A percentile compares a stretch with the other conserved stretches of the same genome.
phyloP scores from a whole-genome alignment of 1,140 invertebrate genomes.

The Lucilia sericata region DNA sequence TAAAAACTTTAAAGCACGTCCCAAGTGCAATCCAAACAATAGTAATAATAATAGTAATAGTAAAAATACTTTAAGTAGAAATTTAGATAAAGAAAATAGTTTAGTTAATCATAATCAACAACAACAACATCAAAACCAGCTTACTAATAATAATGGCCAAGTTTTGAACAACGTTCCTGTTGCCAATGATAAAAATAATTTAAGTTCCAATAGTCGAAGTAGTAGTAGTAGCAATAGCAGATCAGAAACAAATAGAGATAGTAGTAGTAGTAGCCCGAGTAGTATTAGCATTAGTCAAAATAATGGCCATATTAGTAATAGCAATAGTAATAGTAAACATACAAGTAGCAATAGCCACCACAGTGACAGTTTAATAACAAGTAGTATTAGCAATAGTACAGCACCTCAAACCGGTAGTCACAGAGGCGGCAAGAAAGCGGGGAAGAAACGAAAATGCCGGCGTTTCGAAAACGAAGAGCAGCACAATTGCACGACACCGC shows the following conservation, averaged over 20 bases:
- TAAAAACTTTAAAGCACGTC: constrained; percentile 58
- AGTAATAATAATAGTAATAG: constrained; percentile 50
- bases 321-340: constrained; percentile 55
- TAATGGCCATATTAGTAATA: constrained; percentile 55
- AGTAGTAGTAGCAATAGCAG: constrained; percentile 42
- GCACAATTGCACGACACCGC: constrained; percentile 57
- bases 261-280: constrained; percentile 38
- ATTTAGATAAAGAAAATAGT: constrained; percentile 23
- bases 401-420: constrained; percentile 40
- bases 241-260: constrained; percentile 35
- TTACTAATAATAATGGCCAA: constrained; percentile 41
- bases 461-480: constrained; percentile 57
- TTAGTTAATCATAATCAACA: constrained; percentile 48
- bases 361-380: constrained; percentile 53
- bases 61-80: constrained; percentile 48
- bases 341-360: constrained; percentile 54
- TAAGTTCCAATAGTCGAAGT: constrained; percentile 42
- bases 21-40: constrained; percentile 56
- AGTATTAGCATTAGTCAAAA: constrained; percentile 44
- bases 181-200: constrained; percentile 54
- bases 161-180: constrained; percentile 58
- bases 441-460: constrained; percentile 58
- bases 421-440: constrained; percentile 52
- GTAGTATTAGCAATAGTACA: constrained; percentile 52
- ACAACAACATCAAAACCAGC: not conserved